Evolutionary conservation across 1,140 invertebrate species (phyloP).

Genomic region (Ostrea denselamellosa): DNA sequence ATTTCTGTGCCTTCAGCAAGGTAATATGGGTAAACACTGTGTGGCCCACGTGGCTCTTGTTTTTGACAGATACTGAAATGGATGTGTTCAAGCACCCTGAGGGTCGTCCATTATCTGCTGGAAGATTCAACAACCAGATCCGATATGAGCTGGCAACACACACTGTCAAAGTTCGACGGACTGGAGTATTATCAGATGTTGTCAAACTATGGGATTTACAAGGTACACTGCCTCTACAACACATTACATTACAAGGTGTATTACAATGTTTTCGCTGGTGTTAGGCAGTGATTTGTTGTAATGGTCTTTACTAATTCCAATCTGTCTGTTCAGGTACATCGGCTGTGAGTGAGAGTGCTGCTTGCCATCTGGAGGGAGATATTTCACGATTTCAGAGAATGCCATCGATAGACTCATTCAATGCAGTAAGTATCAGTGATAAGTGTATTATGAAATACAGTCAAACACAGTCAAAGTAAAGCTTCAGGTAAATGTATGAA

Average conservation of each 20-base stretch:
- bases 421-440: conserved; percentile 66
- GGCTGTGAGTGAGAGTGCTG: conserved; percentile 74
- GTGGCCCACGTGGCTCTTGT: not conserved
- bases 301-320: not conserved
- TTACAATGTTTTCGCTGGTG: not conserved
- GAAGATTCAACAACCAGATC: conserved; percentile 54
- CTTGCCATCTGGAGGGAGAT: conserved; percentile 74
- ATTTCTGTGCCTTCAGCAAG: too few species aligned
- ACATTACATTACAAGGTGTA: not conserved
- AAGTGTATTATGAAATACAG: too few species aligned
- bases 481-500: too few species aligned
- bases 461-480: too few species aligned
- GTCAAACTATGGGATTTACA: conserved; percentile 80
- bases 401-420: conserved; percentile 79
- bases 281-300: too few species aligned
- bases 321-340: conserved; percentile 71
- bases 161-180: conserved; percentile 80
- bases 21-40: too few species aligned
- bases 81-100: conserved; percentile 72
- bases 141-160: conserved; percentile 81
- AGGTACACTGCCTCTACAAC: conserved; percentile 58
- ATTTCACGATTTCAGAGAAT: conserved; percentile 76
- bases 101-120: conserved; percentile 59
- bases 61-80: conserved; percentile 41
- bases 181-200: conserved; percentile 80